phyloP scores from a whole-genome alignment of 2,113 vertebrate species.

The Alouatta palliata region DNA sequence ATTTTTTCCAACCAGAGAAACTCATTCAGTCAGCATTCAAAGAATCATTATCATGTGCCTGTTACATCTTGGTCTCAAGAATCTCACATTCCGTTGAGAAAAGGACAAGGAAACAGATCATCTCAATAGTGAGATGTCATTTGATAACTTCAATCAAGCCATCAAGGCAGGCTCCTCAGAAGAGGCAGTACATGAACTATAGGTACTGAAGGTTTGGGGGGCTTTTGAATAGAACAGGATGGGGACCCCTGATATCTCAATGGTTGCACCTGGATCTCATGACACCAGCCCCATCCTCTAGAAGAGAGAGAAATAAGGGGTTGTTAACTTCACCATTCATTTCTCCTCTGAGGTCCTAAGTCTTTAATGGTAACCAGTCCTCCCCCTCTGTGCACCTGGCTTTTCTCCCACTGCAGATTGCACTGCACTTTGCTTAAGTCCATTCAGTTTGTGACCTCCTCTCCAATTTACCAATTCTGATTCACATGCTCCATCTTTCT shows the following conservation, averaged over 20 bases:
- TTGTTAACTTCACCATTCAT: conserved; percentile 51
- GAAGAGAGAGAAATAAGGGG: not conserved
- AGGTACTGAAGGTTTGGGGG: not conserved
- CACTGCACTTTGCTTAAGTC: conserved; percentile 50
- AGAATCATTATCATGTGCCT: not conserved
- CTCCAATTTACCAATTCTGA: conserved; percentile 60
- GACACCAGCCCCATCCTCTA: not conserved
- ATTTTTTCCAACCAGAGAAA: not conserved
- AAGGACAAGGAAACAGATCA: not conserved
- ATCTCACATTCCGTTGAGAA: not conserved
- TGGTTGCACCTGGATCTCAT: conserved; percentile 58
- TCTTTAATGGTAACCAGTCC: conserved; percentile 70
- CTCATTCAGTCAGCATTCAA: not conserved
- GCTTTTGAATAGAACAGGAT: not conserved
- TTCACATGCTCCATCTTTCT: conserved; percentile 48
- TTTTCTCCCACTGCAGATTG: conserved; percentile 54
- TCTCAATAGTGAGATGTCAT: conserved; percentile 10
- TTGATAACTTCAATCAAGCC: not conserved
- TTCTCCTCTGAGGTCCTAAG: conserved; percentile 53
- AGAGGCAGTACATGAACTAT: not conserved
- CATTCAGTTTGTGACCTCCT: conserved; percentile 42
- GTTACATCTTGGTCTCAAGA: conserved; percentile 9
- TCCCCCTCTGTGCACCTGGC: conserved; percentile 50
- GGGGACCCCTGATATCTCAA: not conserved
- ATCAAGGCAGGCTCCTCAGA: conserved; percentile 26